A percentile compares a stretch with the other conserved stretches of the same genome.
phyloP scores from a whole-genome alignment of 2,888 invertebrate genomes.

The Gari tellinella region DNA sequence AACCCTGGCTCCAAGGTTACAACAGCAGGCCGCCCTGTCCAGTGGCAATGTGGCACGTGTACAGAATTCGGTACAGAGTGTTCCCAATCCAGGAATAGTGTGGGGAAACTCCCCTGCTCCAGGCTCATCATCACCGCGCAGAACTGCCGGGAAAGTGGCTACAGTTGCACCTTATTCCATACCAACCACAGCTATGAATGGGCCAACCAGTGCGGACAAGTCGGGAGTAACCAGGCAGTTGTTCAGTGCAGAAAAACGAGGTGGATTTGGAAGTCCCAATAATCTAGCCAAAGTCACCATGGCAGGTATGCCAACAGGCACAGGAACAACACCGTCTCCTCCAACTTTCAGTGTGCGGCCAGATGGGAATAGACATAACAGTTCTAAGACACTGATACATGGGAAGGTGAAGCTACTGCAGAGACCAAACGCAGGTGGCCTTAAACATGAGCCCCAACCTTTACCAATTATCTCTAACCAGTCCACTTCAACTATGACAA shows the following conservation, averaged over 20 bases:
- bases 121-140: conserved; percentile 56
- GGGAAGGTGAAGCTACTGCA: conserved; percentile 64
- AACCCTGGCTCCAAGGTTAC: conserved; percentile 50
- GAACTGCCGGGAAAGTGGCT: conserved; percentile 44
- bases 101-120: conserved; percentile 60
- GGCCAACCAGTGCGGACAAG: conserved; percentile 62
- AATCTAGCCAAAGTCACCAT: conserved; percentile 57
- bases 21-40: conserved; percentile 40
- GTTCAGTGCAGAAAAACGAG: conserved; percentile 75
- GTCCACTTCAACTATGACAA: conserved; percentile 48
- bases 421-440: conserved; percentile 52
- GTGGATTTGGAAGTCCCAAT: conserved; percentile 62
- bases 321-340: conserved; percentile 63
- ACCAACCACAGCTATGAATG: conserved; percentile 66
- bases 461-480: conserved; percentile 75
- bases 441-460: conserved; percentile 71
- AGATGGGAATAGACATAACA: conserved; percentile 39
- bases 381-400: conserved; percentile 46
- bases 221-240: conserved; percentile 78
- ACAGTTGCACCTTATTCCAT: conserved; percentile 58
- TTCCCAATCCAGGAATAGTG: conserved; percentile 47
- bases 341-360: conserved; percentile 61
- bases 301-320: conserved; percentile 56
- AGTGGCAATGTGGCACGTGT: conserved; percentile 12
- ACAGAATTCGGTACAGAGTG: conserved; percentile 12